Percentiles rank a stretch among this genome's conserved stretches.
These are phyloP conservation scores for Saccostrea cuccullata DNA, from an alignment of 1,140 invertebrate species.

Conservation along the genomic window DNA sequence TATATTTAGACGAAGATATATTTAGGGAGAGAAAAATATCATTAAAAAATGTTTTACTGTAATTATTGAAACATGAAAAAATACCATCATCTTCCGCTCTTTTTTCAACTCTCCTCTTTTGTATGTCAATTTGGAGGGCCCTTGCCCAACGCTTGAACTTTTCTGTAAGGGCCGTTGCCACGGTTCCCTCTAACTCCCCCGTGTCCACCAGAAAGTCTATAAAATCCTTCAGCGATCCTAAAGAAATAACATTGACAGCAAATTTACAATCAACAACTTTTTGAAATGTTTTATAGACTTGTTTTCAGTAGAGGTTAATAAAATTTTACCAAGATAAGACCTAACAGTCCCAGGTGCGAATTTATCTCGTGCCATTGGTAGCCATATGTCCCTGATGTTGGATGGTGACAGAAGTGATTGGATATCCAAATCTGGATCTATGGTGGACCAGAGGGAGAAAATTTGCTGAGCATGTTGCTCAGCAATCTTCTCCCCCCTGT, in stretches of 20 bases:
- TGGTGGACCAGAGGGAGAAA: neutral
- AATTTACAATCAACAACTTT: neutral
- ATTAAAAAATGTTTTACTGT: no score
- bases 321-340: slow-evolving; percentile 1
- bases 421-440: neutral
- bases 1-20: neutral
- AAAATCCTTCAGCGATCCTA: neutral
- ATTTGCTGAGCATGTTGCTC: neutral
- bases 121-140: neutral
- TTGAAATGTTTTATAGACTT: neutral
- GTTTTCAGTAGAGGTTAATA: neutral
- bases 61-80: no score
- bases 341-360: neutral
- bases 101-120: neutral
- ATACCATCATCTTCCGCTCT: neutral
- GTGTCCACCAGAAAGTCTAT: neutral
- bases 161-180: neutral
- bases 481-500: neutral
- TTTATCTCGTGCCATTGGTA: no score
- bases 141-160: neutral
- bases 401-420: neutral
- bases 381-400: neutral
- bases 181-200: neutral
- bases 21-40: no score
- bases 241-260: neutral